Evolutionary conservation across 2,888 invertebrate genomes (phyloP), one percentile per base, ranked within the genome.

Genomic region (Diarsia dahlii): DNA sequence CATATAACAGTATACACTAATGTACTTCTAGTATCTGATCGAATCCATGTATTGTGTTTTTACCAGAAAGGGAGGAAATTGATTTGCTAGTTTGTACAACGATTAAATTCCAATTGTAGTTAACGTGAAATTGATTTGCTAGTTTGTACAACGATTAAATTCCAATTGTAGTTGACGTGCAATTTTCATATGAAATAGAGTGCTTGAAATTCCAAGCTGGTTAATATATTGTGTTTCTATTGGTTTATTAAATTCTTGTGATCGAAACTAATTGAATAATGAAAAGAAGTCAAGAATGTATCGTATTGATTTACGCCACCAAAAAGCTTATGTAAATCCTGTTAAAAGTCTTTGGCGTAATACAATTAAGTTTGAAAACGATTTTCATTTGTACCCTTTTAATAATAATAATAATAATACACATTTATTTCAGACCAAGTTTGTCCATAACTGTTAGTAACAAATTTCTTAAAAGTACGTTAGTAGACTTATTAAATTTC

Each of bases 61-160:
- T 13, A 18, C 3, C 3, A 5, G 13, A 68, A 68, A 23, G 34
- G 15, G 23, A 28, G 6, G 45, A 70, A 45, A 71, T 45, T 45
- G 52, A 45, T 71, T 69, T 45, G 15, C 12, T 45, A 52, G 28
- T 28, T 68, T 20, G 28, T 13, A 20, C 12, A 45, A 12, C 28
- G 54, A 34, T 69, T 20, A n/a, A 54, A 70, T 28, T 70, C 10
- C 52, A n/a, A 12, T n/a, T n/a, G n/a, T n/a, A n/a, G n/a, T n/a
- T n/a, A n/a, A n/a, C n/a, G n/a, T n/a, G 45, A 70, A 45, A 71
- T 45, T 45, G 52, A 45, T 71, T 69, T 45, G 15, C 12, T 45
- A 52, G 28, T 28, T 68, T 20, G 28, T 13, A 20, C 12, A 45
- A 12, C 28, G 54, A 34, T 69, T 20, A n/a, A 54, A 70, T 28